Conservation (phyloP, 2,888 invertebrate genomes). For the Trileptium ribeirensis region DNA sequence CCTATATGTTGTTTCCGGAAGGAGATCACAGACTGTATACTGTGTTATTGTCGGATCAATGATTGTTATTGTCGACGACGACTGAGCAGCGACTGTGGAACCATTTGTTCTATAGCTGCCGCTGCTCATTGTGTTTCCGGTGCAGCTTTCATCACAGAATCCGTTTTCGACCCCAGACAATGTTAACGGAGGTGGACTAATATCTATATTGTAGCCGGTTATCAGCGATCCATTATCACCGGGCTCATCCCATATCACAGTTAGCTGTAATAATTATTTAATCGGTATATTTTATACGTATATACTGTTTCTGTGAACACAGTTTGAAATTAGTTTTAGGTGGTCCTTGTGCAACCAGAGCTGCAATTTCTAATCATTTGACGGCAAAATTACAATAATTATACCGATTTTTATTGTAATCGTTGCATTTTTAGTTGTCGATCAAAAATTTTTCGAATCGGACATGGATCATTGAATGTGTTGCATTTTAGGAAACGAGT, state of each 20-base stretch:
- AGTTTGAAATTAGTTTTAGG: too few species aligned
- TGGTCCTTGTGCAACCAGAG: too few species aligned
- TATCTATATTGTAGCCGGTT: conserved; percentile 67
- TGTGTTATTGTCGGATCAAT: conserved; percentile 56
- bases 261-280: conserved; percentile 36
- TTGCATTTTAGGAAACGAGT: too few species aligned
- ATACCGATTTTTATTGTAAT: too few species aligned
- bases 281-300: too few species aligned
- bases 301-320: too few species aligned
- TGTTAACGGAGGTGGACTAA: conserved; percentile 44
- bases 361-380: too few species aligned
- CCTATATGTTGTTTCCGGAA: conserved; percentile 70
- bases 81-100: not conserved
- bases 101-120: not conserved
- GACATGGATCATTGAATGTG: too few species aligned
- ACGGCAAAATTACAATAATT: too few species aligned
- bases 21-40: conserved; percentile 63
- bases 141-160: not conserved
- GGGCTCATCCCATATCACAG: conserved; percentile 63
- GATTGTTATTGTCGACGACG: too few species aligned
- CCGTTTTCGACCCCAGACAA: not conserved
- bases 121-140: not conserved
- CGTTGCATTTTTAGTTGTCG: too few species aligned
- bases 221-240: conserved; percentile 69
- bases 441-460: too few species aligned